phyloP scores from a whole-genome alignment of 1,140 invertebrate species.

The Aphelenchoides fujianensis region DNA sequence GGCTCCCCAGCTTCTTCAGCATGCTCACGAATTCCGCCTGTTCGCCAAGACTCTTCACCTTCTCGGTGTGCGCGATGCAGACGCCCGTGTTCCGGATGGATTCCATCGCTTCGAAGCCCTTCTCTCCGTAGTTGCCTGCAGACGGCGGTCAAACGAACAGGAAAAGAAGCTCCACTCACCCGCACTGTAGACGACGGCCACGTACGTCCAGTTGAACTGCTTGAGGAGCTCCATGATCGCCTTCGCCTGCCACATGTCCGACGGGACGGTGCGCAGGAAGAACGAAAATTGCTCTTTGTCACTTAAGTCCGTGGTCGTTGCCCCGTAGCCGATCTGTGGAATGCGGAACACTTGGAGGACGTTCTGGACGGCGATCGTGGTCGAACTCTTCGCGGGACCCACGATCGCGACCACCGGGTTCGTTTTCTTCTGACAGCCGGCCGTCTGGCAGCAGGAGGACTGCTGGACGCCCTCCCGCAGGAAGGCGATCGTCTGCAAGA shows the following conservation, averaged over 20 bases:
- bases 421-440: constrained; percentile 58
- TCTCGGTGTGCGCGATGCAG: constrained; percentile 72
- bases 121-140: constrained; percentile 77
- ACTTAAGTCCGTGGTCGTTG: constrained; percentile 75
- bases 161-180: constrained; percentile 65
- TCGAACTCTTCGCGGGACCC: constrained; percentile 58
- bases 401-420: constrained; percentile 56
- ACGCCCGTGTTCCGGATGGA: constrained; percentile 69
- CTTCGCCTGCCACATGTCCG: constrained; percentile 77
- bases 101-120: constrained; percentile 75
- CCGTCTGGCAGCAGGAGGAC: constrained; percentile 61
- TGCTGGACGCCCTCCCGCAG: constrained; percentile 54
- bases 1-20: constrained; percentile 69
- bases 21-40: constrained; percentile 67
- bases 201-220: constrained; percentile 78
- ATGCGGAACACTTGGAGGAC: constrained; percentile 69
- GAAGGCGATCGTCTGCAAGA: constrained; percentile 56
- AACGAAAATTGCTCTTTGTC: constrained; percentile 76
- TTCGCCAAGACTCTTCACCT: constrained; percentile 58
- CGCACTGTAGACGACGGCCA: constrained; percentile 77
- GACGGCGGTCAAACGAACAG: constrained; percentile 18
- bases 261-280: constrained; percentile 77
- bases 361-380: constrained; percentile 71
- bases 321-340: constrained; percentile 74
- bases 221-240: constrained; percentile 73